Conservation (phyloP, 2,113 vertebrate species). For the Hystrix brachyura region DNA sequence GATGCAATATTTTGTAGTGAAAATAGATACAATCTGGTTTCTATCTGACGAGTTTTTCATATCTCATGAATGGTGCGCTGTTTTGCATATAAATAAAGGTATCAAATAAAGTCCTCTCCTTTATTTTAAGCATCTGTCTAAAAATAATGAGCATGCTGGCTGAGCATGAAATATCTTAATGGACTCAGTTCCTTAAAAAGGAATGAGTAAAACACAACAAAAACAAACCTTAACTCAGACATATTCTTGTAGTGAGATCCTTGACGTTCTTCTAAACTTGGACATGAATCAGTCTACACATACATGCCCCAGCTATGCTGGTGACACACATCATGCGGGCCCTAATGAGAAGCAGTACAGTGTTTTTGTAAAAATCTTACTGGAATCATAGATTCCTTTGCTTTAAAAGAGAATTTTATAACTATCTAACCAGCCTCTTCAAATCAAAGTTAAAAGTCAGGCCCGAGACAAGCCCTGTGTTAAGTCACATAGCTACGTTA, state of each 20-base stretch:
- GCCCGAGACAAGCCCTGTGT: not conserved
- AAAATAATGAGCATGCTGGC: slow-evolving; percentile 54
- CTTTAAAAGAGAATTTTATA: not conserved
- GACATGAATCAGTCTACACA: not conserved
- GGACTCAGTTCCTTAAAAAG: slow-evolving; percentile 48
- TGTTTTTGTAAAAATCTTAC: not conserved
- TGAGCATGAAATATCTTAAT: slow-evolving; percentile 39
- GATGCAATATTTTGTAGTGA: slow-evolving; percentile 99
- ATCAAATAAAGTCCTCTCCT: slow-evolving; percentile 89
- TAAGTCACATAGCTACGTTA: not conserved
- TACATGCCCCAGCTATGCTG: not conserved
- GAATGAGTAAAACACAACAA: slow-evolving; percentile 10
- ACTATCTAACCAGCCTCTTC: slow-evolving; percentile 3
- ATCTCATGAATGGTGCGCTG: slow-evolving; percentile 95
- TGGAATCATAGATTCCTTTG: slow-evolving; percentile 12
- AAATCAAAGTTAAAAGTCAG: slow-evolving; percentile 5
- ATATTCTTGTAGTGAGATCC: not conserved
- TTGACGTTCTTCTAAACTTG: not conserved
- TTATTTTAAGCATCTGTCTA: slow-evolving; percentile 80
- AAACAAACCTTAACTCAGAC: not conserved
- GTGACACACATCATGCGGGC: not conserved
- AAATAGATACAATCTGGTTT: slow-evolving; percentile 97
- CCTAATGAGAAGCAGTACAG: not conserved
- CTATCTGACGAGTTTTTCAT: slow-evolving; percentile 97
- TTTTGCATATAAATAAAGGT: slow-evolving; percentile 96